Evolutionary conservation across 2,113 vertebrate species (phyloP).

Genomic region (Phrynosoma blainvillii): DNA sequence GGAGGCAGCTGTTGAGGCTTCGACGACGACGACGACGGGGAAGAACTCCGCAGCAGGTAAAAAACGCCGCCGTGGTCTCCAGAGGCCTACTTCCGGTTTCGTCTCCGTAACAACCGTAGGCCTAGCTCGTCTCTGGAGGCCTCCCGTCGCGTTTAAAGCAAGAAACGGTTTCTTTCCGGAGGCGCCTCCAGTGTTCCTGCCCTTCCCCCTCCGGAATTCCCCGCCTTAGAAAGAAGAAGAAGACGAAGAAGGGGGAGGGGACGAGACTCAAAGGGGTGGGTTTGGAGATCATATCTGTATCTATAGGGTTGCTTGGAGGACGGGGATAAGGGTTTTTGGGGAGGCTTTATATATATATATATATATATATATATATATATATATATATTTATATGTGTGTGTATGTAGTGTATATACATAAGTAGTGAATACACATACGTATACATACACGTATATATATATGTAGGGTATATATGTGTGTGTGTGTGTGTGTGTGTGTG

Average conservation of each 20-base stretch:
- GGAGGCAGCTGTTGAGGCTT: not conserved
- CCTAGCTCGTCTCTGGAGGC: not conserved
- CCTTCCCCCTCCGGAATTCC: not conserved
- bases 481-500: no score
- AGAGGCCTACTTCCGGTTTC: conserved; percentile 2
- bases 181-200: not conserved
- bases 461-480: no score
- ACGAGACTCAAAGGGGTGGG: rapidly evolving
- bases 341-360: no score
- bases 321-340: no score
- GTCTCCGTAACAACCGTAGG: not conserved
- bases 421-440: no score
- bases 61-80: not conserved
- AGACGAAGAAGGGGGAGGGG: not conserved
- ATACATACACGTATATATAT: no score
- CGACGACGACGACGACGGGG: not conserved
- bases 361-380: no score
- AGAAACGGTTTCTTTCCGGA: not conserved
- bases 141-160: not conserved
- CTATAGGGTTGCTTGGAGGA: no score
- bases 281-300: no score
- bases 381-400: no score
- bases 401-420: no score
- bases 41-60: not conserved
- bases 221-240: not conserved